Evolutionary conservation across 2,888 invertebrate species (phyloP), one percentile per base, ranked within the genome.

Genomic region (Hydrotaea cyrtoneurina): DNA sequence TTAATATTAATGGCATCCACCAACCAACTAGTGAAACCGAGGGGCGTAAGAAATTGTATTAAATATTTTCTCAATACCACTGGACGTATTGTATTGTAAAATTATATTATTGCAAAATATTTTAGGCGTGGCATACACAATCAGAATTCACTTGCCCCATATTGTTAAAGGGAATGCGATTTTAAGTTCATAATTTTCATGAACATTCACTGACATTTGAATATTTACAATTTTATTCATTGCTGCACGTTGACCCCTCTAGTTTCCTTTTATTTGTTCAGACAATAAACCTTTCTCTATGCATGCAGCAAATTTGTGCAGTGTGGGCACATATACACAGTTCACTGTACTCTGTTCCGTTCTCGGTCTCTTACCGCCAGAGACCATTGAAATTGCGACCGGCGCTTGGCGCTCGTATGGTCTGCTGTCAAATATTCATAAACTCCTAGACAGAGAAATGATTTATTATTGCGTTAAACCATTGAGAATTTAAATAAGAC

Each of bases 371-470:
- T 50, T 13, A 50, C 15, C 50, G n/a, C n/a, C 15, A 50, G 50
- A 50, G 50, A 50, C 50, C 50, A n/a, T 50, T 50, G 50, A n/a
- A 50, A n/a, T 50, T 15, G n/a, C 7, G 50, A 50, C n/a, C n/a
- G n/a, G 15, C n/a, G 43, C 11, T 13, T 43, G 43, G 43, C 13
- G n/a, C n/a, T 50, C 13, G 50, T 7, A 50, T n/a, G 50, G 50
- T 50, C 50, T 50, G n/a, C 50, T 50, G n/a, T 15, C 15, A n/a
- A 50, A n/a, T 2, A 50, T n/a, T 50, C 15, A 50, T 50, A 50
- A 50, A 50, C 1, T 50, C n/a, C 3, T 15, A n/a, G 50, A 59
- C 59, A 59, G 26, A 59, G 59, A 59, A 23, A 59, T 59, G 59
- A 59, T 59, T 59, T 59, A 23, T 59, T 59, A 26, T 15, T 26